These are phyloP conservation scores for Capreolus pygargus DNA, from an alignment of 2,113 vertebrate genomes.

Conservation along the genomic window DNA sequence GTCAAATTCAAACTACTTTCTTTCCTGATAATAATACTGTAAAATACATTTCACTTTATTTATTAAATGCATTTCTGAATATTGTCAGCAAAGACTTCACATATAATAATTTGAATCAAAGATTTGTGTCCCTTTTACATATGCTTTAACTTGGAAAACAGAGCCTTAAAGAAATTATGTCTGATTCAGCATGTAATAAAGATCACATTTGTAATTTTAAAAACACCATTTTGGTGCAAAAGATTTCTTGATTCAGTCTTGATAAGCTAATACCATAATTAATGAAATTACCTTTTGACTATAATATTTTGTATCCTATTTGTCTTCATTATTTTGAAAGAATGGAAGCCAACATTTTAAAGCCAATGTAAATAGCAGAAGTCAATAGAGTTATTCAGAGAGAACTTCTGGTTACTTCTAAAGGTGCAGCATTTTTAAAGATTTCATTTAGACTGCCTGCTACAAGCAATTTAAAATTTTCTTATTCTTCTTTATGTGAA, in stretches of 20 bases:
- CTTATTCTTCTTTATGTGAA: conserved; percentile 31
- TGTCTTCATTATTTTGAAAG: conserved; percentile 64
- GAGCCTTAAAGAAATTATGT: neutral
- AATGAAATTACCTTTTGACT: conserved; percentile 55
- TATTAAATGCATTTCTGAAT: neutral
- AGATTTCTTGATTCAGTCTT: conserved; percentile 17
- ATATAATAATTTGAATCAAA: neutral
- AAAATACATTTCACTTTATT: neutral
- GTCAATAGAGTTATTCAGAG: conserved; percentile 72
- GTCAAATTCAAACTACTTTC: neutral
- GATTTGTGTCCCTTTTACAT: neutral
- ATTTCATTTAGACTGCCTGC: conserved; percentile 42
- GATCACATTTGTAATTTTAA: neutral
- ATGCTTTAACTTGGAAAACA: neutral
- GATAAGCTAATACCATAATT: conserved; percentile 52
- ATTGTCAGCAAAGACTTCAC: neutral
- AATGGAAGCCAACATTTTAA: conserved; percentile 62
- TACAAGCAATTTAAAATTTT: conserved; percentile 47
- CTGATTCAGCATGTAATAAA: neutral
- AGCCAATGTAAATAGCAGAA: conserved; percentile 66
- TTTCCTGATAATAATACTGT: neutral
- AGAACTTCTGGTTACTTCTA: conserved; percentile 64
- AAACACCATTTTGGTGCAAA: conserved; percentile 46
- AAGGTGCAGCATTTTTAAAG: conserved; percentile 40
- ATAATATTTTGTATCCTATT: conserved; percentile 59